Percentiles rank a stretch among this genome's conserved stretches.
phyloP scores from a whole-genome alignment of 1,140 invertebrate genomes.

The Gonatopus flavifemur region DNA sequence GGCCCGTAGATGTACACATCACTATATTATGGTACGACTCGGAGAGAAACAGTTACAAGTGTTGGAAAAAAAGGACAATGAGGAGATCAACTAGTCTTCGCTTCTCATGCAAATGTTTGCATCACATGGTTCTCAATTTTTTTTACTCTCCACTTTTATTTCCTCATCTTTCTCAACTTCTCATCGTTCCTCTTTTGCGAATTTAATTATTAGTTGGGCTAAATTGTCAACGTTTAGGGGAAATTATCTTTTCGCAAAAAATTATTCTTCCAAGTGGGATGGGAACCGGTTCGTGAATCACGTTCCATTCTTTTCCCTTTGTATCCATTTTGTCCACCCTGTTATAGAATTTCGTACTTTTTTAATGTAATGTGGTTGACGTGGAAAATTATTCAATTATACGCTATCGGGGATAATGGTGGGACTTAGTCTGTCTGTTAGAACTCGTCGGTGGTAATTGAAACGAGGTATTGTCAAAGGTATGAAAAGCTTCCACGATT shows the following conservation, averaged over 20 bases:
- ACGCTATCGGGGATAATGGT: too few species aligned
- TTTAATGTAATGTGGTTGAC: too few species aligned
- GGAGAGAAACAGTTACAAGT: constrained; percentile 9
- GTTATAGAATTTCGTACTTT: too few species aligned
- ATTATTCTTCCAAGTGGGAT: too few species aligned
- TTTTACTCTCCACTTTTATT: constrained; percentile 28
- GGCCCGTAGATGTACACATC: constrained; percentile 35
- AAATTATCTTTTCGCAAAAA: constrained; percentile 36
- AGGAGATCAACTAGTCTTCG: constrained; percentile 40
- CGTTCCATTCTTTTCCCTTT: too few species aligned
- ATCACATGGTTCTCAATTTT: constrained; percentile 20
- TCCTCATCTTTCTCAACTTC: constrained; percentile 25
- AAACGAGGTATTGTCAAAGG: too few species aligned
- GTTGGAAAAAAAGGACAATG: constrained; percentile 26
- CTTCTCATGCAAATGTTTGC: constrained; percentile 56
- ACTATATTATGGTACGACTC: constrained; percentile 24
- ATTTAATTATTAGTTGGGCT: constrained; percentile 38
- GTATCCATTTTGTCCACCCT: too few species aligned
- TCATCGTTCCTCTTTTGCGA: constrained; percentile 21
- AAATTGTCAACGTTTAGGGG: constrained; percentile 37
- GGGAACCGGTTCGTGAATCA: too few species aligned
- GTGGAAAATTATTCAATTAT: too few species aligned
- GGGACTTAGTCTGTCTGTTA: too few species aligned
- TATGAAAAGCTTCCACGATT: too few species aligned
- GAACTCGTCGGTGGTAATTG: too few species aligned